phyloP scores from a whole-genome alignment of 2,797 vertebrate genomes.

The Hoplostethus mediterraneus region DNA sequence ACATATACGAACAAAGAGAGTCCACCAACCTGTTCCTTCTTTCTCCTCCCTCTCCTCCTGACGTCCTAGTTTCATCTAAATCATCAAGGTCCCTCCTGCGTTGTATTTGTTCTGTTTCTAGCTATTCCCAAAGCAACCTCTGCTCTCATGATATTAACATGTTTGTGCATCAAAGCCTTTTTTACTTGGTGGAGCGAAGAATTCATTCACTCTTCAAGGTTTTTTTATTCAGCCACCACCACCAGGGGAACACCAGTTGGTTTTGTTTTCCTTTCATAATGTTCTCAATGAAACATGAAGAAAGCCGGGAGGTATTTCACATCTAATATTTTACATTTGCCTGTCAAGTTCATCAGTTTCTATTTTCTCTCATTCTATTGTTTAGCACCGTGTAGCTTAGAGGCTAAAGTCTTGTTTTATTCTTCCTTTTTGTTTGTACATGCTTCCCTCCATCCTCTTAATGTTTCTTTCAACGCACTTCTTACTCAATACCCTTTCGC shows the following conservation, averaged over 20 bases:
- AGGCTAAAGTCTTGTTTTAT: neutral
- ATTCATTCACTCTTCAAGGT: constrained; percentile 23
- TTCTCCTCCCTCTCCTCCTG: neutral
- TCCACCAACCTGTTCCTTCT: neutral
- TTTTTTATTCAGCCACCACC: constrained; percentile 41
- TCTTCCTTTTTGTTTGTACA: neutral
- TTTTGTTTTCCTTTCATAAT: neutral
- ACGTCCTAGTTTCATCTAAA: constrained; percentile 22
- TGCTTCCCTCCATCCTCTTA: neutral
- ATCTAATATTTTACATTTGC: neutral
- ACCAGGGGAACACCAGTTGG: constrained; percentile 4
- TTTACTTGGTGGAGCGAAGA: neutral
- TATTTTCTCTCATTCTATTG: neutral
- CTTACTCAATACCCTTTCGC: constrained; percentile 9
- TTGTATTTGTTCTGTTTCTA: neutral
- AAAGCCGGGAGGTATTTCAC: neutral
- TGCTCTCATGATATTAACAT: constrained; percentile 17
- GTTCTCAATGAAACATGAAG: constrained; percentile 5
- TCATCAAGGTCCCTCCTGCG: constrained; percentile 16
- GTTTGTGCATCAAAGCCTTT: constrained; percentile 14
- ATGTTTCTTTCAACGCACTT: neutral
- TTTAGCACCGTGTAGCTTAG: neutral
- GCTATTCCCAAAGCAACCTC: constrained; percentile 11
- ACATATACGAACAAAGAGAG: neutral
- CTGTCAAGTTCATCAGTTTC: constrained; percentile 12